These are phyloP conservation scores for Bettongia penicillata DNA, from an alignment of 2,113 vertebrate genomes.

Conservation along the genomic window DNA sequence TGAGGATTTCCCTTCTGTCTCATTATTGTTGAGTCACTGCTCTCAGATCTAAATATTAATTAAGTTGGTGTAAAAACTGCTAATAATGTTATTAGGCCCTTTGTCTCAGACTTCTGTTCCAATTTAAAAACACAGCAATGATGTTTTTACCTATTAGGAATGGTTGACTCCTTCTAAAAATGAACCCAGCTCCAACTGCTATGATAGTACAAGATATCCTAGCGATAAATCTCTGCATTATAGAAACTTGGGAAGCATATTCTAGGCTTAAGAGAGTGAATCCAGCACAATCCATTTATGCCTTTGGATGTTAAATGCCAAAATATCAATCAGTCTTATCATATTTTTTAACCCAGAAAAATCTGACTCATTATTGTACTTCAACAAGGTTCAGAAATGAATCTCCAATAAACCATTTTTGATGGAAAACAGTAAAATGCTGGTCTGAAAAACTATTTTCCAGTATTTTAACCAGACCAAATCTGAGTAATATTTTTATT, in stretches of 20 bases:
- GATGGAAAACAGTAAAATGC: not conserved
- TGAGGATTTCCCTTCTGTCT: not conserved
- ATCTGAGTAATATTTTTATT: not conserved
- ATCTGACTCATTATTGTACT: not conserved
- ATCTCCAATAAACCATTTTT: conserved; percentile 21
- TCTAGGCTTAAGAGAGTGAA: not conserved
- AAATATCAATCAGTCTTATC: not conserved
- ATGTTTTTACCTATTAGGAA: conserved; percentile 12
- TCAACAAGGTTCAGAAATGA: not conserved
- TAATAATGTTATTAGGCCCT: not conserved
- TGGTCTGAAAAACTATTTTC: conserved; percentile 29
- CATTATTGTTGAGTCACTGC: not conserved
- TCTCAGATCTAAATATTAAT: not conserved
- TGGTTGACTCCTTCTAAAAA: not conserved
- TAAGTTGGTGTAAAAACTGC: not conserved
- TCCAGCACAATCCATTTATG: not conserved
- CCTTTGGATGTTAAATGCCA: not conserved
- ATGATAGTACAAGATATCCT: not conserved
- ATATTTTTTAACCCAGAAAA: not conserved
- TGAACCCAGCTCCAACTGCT: not conserved
- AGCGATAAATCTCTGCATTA: not conserved
- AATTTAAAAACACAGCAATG: not conserved
- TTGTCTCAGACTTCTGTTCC: not conserved
- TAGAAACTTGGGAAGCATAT: not conserved
- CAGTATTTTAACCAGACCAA: not conserved